phyloP scores from a whole-genome alignment of 2,888 invertebrate species.

The Trissonchulus latispiculum region DNA sequence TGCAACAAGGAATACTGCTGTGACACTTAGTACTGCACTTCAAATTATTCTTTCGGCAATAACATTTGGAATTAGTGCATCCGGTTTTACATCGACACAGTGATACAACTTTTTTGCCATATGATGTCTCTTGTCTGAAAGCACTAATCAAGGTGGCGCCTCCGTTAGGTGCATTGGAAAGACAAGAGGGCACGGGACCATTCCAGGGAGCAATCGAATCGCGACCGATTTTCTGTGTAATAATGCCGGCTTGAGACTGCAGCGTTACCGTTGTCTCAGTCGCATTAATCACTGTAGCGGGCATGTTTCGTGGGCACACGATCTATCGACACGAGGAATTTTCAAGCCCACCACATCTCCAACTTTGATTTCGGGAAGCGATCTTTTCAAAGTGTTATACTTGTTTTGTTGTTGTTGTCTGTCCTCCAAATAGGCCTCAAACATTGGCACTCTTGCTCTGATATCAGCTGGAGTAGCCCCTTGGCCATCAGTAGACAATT shows the following conservation, averaged over 20 bases:
- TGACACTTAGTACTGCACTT: background rate
- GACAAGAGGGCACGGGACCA: background rate
- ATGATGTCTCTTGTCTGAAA: background rate
- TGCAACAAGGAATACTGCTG: background rate
- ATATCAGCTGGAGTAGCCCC: background rate
- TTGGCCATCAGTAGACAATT: background rate
- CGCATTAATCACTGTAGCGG: background rate
- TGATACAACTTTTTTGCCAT: background rate
- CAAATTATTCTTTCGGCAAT: background rate
- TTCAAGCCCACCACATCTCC: background rate
- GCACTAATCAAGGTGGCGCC: background rate
- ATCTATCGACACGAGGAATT: background rate
- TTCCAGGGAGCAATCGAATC: background rate
- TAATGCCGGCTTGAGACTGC: background rate
- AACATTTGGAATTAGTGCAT: background rate
- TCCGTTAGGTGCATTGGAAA: background rate
- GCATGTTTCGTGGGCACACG: background rate
- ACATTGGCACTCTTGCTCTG: background rate
- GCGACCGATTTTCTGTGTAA: background rate
- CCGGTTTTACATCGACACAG: background rate
- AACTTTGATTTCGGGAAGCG: background rate
- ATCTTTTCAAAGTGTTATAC: background rate
- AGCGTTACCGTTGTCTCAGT: background rate
- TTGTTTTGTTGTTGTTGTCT: background rate
- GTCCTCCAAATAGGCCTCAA: background rate